These are phyloP conservation scores for Ormia ochracea DNA, from an alignment of 2,888 invertebrate genomes.

Conservation along the genomic window DNA sequence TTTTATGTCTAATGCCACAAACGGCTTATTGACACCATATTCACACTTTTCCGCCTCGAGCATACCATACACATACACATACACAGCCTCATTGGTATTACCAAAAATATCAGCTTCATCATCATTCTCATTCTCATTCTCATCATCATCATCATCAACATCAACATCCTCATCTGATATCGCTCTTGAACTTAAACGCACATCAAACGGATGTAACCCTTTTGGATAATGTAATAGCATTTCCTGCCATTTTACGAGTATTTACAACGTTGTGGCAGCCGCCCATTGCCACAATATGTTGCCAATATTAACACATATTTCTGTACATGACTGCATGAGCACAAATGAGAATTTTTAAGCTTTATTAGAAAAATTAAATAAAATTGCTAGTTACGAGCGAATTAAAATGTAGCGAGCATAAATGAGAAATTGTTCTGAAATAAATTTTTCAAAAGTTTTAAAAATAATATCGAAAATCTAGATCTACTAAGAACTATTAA, in stretches of 20 bases:
- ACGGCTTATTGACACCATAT: slow-evolving; percentile 68
- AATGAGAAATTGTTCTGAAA: too few relatives aligned
- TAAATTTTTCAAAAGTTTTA: too few relatives aligned
- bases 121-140: slow-evolving; percentile 40
- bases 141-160: slow-evolving; percentile 26
- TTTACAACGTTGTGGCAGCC: background rate
- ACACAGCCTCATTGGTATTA: background rate
- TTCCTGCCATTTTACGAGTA: slow-evolving; percentile 35
- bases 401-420: too few relatives aligned
- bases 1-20: slow-evolving; percentile 65
- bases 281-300: background rate
- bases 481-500: too few relatives aligned
- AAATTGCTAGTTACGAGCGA: too few relatives aligned
- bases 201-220: slow-evolving; percentile 59
- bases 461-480: too few relatives aligned
- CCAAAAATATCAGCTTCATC: slow-evolving; percentile 3
- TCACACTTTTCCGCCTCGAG: slow-evolving; percentile 45
- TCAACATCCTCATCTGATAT: slow-evolving; percentile 35
- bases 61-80: slow-evolving; percentile 20
- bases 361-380: slow-evolving; percentile 26
- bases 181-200: slow-evolving; percentile 1
- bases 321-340: background rate
- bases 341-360: slow-evolving; percentile 64
- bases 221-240: slow-evolving; percentile 50
- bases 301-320: background rate